These are phyloP conservation scores for Cyrtodaria siliqua DNA, from an alignment of 2,888 invertebrate species.

Conservation along the genomic window DNA sequence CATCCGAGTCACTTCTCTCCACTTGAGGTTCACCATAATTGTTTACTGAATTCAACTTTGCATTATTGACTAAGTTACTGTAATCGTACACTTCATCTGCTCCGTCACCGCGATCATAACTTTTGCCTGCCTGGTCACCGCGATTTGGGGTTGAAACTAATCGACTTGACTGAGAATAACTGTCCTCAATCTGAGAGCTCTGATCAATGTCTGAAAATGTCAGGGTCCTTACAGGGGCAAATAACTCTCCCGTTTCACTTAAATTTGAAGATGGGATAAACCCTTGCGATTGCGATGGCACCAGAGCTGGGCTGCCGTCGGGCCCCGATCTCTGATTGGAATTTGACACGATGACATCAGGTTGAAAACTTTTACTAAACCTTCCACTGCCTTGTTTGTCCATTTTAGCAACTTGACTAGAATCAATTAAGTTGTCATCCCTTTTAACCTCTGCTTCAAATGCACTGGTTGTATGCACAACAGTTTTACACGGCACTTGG, in stretches of 20 bases:
- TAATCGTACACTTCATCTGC: background rate
- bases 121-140: background rate
- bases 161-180: conserved; percentile 49
- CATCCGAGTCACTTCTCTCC: conserved; percentile 38
- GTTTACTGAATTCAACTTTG: background rate
- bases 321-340: conserved; percentile 66
- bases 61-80: background rate
- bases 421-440: background rate
- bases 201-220: conserved; percentile 72
- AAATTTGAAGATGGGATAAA: conserved; percentile 47
- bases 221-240: conserved; percentile 65
- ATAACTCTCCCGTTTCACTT: conserved; percentile 68
- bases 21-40: no score
- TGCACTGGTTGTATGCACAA: background rate
- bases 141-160: conserved; percentile 61
- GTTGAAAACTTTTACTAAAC: conserved; percentile 36
- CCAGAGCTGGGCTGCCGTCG: conserved; percentile 70
- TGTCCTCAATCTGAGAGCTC: conserved; percentile 65
- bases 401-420: conserved; percentile 1
- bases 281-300: conserved; percentile 55
- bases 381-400: conserved; percentile 1
- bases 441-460: background rate
- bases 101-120: conserved; percentile 8
- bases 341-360: conserved; percentile 54
- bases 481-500: background rate